These are phyloP conservation scores for Lontra canadensis DNA, from an alignment of 2,113 vertebrate genomes.

Conservation along the genomic window DNA sequence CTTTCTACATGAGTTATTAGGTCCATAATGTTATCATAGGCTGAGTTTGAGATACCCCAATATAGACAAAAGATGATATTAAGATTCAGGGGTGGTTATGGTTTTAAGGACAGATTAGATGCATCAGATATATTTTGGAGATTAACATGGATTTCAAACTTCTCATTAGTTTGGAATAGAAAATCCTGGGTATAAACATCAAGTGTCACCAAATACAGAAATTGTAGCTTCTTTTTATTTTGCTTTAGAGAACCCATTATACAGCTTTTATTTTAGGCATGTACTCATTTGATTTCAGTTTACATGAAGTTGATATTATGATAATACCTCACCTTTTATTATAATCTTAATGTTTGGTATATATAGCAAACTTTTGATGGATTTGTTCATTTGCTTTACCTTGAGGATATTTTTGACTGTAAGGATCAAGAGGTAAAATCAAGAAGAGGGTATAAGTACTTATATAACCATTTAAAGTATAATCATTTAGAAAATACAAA, in stretches of 20 bases:
- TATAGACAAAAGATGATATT: neutral
- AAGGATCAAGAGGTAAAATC: neutral
- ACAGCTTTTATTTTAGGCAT: neutral
- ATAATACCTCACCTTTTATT: neutral
- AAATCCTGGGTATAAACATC: neutral
- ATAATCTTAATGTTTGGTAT: neutral
- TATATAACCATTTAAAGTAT: neutral
- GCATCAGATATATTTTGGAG: neutral
- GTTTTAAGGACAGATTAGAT: neutral
- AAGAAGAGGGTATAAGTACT: neutral
- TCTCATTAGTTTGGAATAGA: neutral
- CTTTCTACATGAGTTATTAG: neutral
- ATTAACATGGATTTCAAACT: neutral
- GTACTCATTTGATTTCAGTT: neutral
- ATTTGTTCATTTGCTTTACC: neutral
- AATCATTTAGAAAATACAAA: constrained; percentile 14
- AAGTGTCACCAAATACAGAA: neutral
- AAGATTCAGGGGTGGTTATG: neutral
- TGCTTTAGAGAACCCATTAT: neutral
- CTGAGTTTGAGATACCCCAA: neutral
- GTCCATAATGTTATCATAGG: too few relatives aligned
- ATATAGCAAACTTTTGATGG: neutral
- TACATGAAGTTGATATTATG: neutral
- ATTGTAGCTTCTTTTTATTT: neutral
- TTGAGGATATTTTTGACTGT: neutral